Percentiles rank a stretch among this genome's conserved stretches.
Conservation (phyloP, 2,888 invertebrate species). For the Stomorhina lunata region DNA sequence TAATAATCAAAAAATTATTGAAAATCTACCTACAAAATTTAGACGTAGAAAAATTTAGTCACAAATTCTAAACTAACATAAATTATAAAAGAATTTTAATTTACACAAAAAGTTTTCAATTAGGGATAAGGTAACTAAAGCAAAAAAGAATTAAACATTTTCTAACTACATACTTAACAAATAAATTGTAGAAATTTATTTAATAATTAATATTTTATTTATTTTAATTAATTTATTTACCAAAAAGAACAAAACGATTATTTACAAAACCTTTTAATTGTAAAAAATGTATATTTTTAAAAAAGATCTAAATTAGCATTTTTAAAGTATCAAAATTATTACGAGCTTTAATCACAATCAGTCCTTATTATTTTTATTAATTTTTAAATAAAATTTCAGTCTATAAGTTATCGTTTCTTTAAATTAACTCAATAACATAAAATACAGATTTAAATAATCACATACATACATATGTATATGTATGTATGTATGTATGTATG, state of each 20-base stretch:
- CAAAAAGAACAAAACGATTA: conserved; percentile 30
- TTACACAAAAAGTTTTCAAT: neutral
- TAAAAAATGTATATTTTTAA: neutral
- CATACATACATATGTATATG: neutral
- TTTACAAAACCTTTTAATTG: conserved; percentile 53
- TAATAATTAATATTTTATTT: conserved; percentile 16
- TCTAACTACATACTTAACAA: conserved; percentile 39
- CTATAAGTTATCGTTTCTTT: neutral
- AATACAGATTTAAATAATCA: neutral
- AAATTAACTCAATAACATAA: neutral
- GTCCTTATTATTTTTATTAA: neutral
- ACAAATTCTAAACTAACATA: conserved; percentile 37
- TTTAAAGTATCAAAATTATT: too few relatives aligned
- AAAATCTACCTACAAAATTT: conserved; percentile 33
- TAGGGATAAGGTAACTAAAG: conserved; percentile 9
- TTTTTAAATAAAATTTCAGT: conserved; percentile 16
- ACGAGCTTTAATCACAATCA: conserved; percentile 61
- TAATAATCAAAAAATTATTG: neutral
- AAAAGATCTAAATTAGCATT: too few relatives aligned
- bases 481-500: neutral
- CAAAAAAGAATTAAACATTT: conserved; percentile 32
- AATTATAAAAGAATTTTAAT: neutral
- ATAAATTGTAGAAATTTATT: neutral
- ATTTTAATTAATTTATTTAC: conserved; percentile 2
- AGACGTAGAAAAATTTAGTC: conserved; percentile 40